A percentile compares a stretch with the other conserved stretches of the same genome.
phyloP scores from a whole-genome alignment of 2,797 vertebrate genomes.

The Coendou prehensilis region DNA sequence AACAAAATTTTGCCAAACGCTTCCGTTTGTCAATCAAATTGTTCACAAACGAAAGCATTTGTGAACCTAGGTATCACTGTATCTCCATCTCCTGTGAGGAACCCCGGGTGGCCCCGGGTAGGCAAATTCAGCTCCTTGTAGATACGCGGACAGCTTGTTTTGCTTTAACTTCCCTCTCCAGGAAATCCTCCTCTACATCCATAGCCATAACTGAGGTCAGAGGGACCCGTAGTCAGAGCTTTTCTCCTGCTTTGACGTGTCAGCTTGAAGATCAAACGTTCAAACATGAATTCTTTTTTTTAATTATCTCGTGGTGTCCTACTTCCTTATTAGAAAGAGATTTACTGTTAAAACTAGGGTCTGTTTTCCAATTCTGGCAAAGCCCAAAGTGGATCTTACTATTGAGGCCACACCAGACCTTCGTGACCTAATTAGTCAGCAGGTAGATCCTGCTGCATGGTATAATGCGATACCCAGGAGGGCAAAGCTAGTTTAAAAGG shows the following conservation, averaged over 20 bases:
- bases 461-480: neutral
- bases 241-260: neutral
- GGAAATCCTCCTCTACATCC: neutral
- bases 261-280: neutral
- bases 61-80: neutral
- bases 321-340: neutral
- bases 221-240: neutral
- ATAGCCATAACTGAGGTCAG: neutral
- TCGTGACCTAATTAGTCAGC: neutral
- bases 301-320: neutral
- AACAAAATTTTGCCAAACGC: neutral
- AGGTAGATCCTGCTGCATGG: neutral
- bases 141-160: neutral
- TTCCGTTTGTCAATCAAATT: neutral
- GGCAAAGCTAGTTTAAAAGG: neutral
- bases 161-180: neutral
- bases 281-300: neutral
- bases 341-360: neutral
- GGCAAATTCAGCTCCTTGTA: no score
- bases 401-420: neutral
- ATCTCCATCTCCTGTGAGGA: neutral
- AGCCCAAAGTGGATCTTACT: neutral
- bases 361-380: neutral
- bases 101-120: neutral
- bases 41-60: neutral